phyloP scores from a whole-genome alignment of 1,140 invertebrate species.

The Fopius arisanus region DNA sequence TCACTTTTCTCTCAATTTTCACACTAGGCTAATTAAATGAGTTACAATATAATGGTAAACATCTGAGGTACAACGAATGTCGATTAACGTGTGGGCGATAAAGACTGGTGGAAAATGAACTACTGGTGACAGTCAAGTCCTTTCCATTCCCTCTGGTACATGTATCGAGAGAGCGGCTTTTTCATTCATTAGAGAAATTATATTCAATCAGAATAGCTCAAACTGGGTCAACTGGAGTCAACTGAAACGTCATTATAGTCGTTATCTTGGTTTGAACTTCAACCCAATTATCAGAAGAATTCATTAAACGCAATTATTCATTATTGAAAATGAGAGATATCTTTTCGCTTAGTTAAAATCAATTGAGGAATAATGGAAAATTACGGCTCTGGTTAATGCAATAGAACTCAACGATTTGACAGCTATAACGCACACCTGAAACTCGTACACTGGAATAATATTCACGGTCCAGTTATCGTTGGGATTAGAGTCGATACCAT shows the following conservation, averaged over 20 bases:
- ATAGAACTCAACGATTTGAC: constrained; percentile 22
- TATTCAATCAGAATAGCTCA: background rate
- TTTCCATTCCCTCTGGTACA: background rate
- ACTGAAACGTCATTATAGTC: background rate
- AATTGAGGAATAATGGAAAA: background rate
- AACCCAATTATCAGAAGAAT: background rate
- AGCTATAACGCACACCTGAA: background rate
- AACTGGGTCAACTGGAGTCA: constrained; percentile 6
- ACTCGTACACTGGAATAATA: background rate
- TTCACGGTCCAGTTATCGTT: constrained; percentile 25
- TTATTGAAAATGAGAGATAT: background rate
- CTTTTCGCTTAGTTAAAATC: background rate
- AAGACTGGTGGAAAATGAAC: constrained; percentile 4
- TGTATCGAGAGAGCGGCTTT: background rate
- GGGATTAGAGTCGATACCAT: constrained; percentile 13
- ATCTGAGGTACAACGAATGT: constrained; percentile 2
- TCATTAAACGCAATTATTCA: background rate
- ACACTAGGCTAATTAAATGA: background rate
- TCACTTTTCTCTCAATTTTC: background rate
- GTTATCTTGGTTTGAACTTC: background rate
- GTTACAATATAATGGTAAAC: background rate
- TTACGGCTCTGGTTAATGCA: background rate
- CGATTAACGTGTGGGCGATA: constrained; percentile 24
- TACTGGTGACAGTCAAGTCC: background rate
- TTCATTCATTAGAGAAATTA: constrained; percentile 16